These are phyloP conservation scores for Mastomys coucha DNA, from an alignment of 2,113 vertebrate genomes.

Conservation along the genomic window DNA sequence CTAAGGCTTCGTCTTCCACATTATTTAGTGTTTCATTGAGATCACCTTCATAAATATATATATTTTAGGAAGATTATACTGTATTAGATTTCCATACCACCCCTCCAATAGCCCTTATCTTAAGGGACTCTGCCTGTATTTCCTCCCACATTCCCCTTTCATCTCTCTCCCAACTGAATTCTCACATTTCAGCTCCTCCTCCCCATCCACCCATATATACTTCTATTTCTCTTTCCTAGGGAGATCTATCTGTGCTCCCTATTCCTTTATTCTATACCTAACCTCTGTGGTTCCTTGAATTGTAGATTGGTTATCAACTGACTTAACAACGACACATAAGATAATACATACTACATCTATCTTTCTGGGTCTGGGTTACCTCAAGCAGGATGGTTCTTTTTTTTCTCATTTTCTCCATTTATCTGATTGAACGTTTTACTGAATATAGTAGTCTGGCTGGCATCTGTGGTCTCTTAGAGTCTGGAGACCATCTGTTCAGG, in stretches of 20 bases:
- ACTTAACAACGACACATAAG: not conserved
- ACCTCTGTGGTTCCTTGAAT: not conserved
- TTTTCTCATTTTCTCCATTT: not conserved
- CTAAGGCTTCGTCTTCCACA: not conserved
- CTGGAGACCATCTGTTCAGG: not conserved
- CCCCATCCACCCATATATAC: not conserved
- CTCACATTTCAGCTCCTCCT: not conserved
- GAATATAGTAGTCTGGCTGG: not conserved
- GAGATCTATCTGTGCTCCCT: not conserved
- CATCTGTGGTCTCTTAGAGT: not conserved
- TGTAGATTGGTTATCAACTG: not conserved
- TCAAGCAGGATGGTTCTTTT: not conserved
- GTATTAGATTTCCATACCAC: not conserved
- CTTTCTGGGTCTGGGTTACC: not conserved
- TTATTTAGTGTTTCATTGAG: not conserved
- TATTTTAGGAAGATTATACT: not conserved
- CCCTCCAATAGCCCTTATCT: not conserved
- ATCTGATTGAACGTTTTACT: not conserved
- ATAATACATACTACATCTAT: not conserved
- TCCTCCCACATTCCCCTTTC: not conserved
- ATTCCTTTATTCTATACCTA: not conserved
- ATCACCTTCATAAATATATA: not conserved
- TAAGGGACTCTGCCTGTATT: not conserved
- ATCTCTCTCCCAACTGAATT: not conserved
- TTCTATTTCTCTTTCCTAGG: not conserved